Percentiles rank a stretch among this genome's conserved stretches.
Conservation (phyloP, 2,888 invertebrate genomes). For the Drosophila infuscata region DNA sequence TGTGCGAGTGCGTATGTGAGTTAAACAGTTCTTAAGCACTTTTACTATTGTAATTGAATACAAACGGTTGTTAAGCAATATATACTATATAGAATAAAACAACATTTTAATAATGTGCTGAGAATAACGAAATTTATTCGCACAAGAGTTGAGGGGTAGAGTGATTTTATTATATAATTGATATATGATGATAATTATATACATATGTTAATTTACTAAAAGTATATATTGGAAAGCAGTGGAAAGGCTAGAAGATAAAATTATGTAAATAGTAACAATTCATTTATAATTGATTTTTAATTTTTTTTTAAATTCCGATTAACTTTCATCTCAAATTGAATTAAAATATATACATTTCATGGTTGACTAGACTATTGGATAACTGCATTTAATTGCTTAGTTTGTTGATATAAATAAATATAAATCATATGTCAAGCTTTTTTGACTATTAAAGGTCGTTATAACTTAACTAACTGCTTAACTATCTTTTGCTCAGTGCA, state of each 20-base stretch:
- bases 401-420: neutral
- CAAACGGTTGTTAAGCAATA: conserved; percentile 17
- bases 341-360: neutral
- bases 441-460: neutral
- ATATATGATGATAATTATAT: neutral
- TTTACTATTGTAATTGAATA: conserved; percentile 33
- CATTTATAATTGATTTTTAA: no score
- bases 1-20: conserved; percentile 6
- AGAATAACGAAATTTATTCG: neutral
- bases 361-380: neutral
- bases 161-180: neutral
- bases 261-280: neutral
- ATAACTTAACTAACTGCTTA: no score
- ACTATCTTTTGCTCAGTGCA: no score
- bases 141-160: neutral
- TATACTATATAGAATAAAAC: neutral
- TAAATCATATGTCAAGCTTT: neutral
- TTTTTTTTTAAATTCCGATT: neutral
- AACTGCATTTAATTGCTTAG: neutral
- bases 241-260: neutral
- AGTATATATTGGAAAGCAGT: neutral
- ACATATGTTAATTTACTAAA: neutral
- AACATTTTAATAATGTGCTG: neutral
- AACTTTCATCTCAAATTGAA: neutral
- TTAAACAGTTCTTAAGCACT: conserved; percentile 36